Base-by-base conservation (phyloP, 2,113 vertebrate genomes). In the Orthonyx spaldingii region DNA sequence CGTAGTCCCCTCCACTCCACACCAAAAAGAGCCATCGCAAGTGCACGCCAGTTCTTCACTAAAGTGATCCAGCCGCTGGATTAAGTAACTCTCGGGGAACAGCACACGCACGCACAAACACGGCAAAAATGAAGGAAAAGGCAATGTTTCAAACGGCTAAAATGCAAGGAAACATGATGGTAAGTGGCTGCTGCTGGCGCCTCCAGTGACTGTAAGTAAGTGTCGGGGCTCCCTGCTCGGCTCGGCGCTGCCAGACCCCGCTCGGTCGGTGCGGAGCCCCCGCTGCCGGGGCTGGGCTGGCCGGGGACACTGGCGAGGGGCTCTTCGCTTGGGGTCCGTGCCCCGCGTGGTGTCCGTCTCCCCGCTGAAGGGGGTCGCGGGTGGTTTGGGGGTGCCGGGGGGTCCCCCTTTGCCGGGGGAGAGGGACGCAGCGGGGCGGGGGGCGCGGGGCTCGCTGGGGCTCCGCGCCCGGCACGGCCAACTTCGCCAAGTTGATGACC, bases 111-210 rank as follows among this genome's bases (percentile, higher is more conserved):
- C 95, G 46, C 91, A 65, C 78, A 68, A 91, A 55, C 85, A 55
- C 90, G 39, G 97, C 55, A 56, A 97, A 94, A 46, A 99, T 99
- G 99, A 99, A 99, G 98, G 99, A 99, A 84, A 99, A 98, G 97
- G 98, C 97, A 71, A 98, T 99, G 97, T 99, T 99, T 42, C 99
- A 99, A 97, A 99, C 99, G 6, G 99, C 98, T 6, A 99, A 99
- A 92, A 99, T 99, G 99, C 99, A 99, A 96, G 99, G 99, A 13
- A 99, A 99, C 97, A 89, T 99, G 53, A 94, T 99, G 99, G 99
- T 99, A 98, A 99, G 99, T 97, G 96, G 44, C 44, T 66, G 86
- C 94, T 77, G 88, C 89, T 56, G 94, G 70, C 77, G 70, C 79
- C 93, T 84, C 81, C 85, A 3, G 76, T 84, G 90, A 81, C 87